These are phyloP conservation scores for Cephus cinctus DNA, from an alignment of 1,140 invertebrate genomes.

Conservation along the genomic window DNA sequence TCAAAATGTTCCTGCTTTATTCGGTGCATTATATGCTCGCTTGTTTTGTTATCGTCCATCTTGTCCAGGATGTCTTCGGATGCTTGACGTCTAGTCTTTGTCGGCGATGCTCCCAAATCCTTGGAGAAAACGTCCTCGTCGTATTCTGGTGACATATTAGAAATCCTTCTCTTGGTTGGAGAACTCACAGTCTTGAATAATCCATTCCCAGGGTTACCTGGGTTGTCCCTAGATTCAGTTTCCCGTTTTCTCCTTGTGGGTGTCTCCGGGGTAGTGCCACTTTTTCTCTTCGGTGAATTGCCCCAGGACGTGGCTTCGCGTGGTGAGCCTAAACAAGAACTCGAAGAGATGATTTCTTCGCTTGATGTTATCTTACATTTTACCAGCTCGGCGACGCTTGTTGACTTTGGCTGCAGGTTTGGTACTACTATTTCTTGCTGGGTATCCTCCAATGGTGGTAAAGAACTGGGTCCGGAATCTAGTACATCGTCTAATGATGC, in stretches of 20 bases:
- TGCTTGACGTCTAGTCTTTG: slow-evolving; percentile 35
- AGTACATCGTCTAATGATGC: slow-evolving; percentile 42
- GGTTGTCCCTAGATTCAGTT: too few species aligned
- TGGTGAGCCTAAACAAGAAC: slow-evolving; percentile 33
- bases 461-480: slow-evolving; percentile 39
- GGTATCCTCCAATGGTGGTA: slow-evolving; percentile 33
- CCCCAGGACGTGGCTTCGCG: slow-evolving; percentile 38
- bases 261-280: slow-evolving; percentile 1
- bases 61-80: slow-evolving; percentile 44
- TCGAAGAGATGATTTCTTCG: slow-evolving; percentile 46
- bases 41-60: slow-evolving; percentile 23
- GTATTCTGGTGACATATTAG: slow-evolving; percentile 24
- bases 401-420: slow-evolving; percentile 6
- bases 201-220: too few species aligned
- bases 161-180: slow-evolving; percentile 36
- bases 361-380: slow-evolving; percentile 48
- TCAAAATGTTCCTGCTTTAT: slow-evolving; percentile 27
- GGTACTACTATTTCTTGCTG: slow-evolving; percentile 12
- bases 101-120: slow-evolving; percentile 24
- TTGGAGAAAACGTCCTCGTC: slow-evolving; percentile 10
- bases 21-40: neutral
- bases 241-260: neutral
- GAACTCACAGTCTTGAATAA: too few species aligned
- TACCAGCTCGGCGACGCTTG: slow-evolving; percentile 33
- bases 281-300: slow-evolving; percentile 35